phyloP scores from a whole-genome alignment of 2,113 vertebrate genomes.

The Plotosus lineatus region DNA sequence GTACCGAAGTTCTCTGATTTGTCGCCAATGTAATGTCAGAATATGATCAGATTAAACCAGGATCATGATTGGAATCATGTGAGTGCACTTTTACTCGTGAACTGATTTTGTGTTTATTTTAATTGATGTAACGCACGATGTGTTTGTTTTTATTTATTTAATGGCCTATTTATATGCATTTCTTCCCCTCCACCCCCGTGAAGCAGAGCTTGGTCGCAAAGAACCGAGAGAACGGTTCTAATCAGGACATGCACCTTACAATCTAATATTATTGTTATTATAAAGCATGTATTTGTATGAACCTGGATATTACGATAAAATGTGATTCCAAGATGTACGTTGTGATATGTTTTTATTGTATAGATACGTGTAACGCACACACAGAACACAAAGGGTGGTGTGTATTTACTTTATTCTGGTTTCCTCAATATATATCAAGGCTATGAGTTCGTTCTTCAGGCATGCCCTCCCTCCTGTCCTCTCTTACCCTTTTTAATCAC shows the following conservation, averaged over 20 bases:
- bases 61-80: no score
- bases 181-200: not conserved
- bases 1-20: no score
- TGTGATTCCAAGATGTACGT: conserved; percentile 52
- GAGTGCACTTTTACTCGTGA: conserved; percentile 19
- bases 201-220: conserved; percentile 8
- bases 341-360: conserved; percentile 55
- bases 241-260: conserved; percentile 37
- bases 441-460: not conserved
- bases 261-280: conserved; percentile 50
- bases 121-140: conserved; percentile 32
- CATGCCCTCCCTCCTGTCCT: not conserved
- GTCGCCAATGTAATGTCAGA: no score
- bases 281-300: conserved; percentile 75
- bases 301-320: conserved; percentile 59
- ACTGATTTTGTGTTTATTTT: conserved; percentile 12
- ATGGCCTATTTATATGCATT: conserved; percentile 20
- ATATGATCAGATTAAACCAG: no score
- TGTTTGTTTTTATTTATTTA: conserved; percentile 32
- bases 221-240: conserved; percentile 35
- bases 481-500: not conserved
- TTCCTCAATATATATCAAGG: not conserved
- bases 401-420: conserved; percentile 4
- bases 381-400: conserved; percentile 12
- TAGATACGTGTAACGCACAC: conserved; percentile 28